These are phyloP conservation scores for Lipophrys pholis DNA, from an alignment of 2,113 vertebrate species.

Conservation along the genomic window DNA sequence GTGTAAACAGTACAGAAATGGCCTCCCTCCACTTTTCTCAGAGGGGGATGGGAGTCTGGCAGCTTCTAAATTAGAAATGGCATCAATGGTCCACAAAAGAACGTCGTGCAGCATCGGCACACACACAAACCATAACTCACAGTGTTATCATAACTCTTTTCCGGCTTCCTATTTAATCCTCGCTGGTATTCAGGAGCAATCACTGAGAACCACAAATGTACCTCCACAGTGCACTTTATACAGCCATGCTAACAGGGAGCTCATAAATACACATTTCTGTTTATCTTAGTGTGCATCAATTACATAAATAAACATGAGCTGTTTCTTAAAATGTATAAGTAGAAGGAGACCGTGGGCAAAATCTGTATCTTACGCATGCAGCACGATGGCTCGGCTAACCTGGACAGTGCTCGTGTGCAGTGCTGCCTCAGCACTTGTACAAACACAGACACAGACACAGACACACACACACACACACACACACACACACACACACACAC, in stretches of 20 bases:
- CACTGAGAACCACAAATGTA: background rate
- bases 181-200: slow-evolving; percentile 1
- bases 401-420: slow-evolving; percentile 16
- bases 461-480: slow-evolving; percentile 21
- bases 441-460: background rate
- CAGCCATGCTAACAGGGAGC: background rate
- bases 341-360: slow-evolving; percentile 9
- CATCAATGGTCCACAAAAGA: slow-evolving; percentile 33
- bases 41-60: slow-evolving; percentile 34
- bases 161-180: background rate
- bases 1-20: slow-evolving; percentile 52
- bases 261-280: slow-evolving; percentile 38
- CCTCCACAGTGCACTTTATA: slow-evolving; percentile 17
- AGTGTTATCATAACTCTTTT: slow-evolving; percentile 18
- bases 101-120: slow-evolving; percentile 10
- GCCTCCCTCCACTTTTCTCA: slow-evolving; percentile 35
- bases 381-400: slow-evolving; percentile 16
- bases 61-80: slow-evolving; percentile 20
- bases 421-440: slow-evolving; percentile 36
- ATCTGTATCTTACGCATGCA: background rate
- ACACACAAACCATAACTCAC: slow-evolving; percentile 11
- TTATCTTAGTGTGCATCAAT: slow-evolving; percentile 29
- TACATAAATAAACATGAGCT: slow-evolving; percentile 58
- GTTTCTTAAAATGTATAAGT: slow-evolving; percentile 33
- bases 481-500: slow-evolving; percentile 18